Evolutionary conservation across 2,888 invertebrate genomes (phyloP).

Genomic region (Osmoderma eremita): DNA sequence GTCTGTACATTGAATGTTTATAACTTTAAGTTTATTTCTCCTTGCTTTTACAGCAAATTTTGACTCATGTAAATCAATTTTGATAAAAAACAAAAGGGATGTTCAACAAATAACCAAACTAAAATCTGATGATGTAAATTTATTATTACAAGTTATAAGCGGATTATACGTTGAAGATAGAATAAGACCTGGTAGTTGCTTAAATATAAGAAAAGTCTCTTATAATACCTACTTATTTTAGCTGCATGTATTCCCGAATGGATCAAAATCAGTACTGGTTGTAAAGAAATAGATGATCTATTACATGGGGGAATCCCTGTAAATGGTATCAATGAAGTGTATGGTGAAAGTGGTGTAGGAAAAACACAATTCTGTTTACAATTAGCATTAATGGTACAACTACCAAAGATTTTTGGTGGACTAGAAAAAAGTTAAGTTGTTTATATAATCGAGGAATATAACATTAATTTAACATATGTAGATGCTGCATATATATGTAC

Average conservation of each 20-base stretch:
- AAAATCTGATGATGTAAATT: slow-evolving; percentile 58
- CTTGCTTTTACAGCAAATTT: slow-evolving; percentile 55
- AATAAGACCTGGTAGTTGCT: slow-evolving; percentile 45
- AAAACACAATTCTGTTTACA: slow-evolving; percentile 86
- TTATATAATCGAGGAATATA: background rate
- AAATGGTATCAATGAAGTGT: slow-evolving; percentile 79
- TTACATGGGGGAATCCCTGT: slow-evolving; percentile 75
- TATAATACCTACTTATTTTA: slow-evolving; percentile 25
- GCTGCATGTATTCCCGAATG: slow-evolving; percentile 51
- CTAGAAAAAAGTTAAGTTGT: slow-evolving; percentile 63
- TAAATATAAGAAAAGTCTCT: slow-evolving; percentile 25
- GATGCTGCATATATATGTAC: slow-evolving; percentile 79
- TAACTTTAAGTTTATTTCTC: slow-evolving; percentile 15
- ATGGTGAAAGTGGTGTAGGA: slow-evolving; percentile 83
- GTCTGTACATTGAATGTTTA: background rate
- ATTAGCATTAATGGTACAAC: slow-evolving; percentile 73
- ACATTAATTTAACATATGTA: slow-evolving; percentile 41
- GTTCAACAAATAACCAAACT: slow-evolving; percentile 63
- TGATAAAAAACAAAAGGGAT: slow-evolving; percentile 61
- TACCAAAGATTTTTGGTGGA: slow-evolving; percentile 66
- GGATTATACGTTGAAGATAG: slow-evolving; percentile 49
- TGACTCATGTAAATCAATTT: slow-evolving; percentile 60
- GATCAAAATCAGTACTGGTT: slow-evolving; percentile 67
- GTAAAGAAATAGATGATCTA: slow-evolving; percentile 68
- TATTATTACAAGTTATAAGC: slow-evolving; percentile 60